Conservation (phyloP, 2,797 vertebrate species). For the Centropyge bicolor region DNA sequence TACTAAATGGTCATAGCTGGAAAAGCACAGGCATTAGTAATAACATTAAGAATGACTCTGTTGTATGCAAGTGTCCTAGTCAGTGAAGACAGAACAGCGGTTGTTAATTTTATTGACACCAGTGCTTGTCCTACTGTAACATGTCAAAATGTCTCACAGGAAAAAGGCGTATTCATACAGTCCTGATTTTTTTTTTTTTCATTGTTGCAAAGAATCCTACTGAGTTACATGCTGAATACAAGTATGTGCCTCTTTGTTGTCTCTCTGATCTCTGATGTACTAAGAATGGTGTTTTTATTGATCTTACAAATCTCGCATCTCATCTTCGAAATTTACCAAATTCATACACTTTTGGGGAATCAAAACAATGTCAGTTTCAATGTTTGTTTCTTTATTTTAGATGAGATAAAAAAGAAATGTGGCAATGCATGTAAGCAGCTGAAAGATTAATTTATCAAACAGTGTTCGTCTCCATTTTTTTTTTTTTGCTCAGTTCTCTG, state of each 20-base stretch:
- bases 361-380: slow-evolving; percentile 14
- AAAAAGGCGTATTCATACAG: not conserved
- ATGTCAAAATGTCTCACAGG: not conserved
- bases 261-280: not conserved
- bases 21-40: not conserved
- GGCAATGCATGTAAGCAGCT: slow-evolving; percentile 27
- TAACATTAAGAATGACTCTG: not conserved
- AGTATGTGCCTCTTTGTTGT: not conserved
- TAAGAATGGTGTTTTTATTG: slow-evolving; percentile 1
- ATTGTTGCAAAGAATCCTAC: not conserved
- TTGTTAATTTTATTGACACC: not conserved
- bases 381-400: slow-evolving; percentile 48
- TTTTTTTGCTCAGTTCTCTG: slow-evolving; percentile 23
- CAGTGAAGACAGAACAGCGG: not conserved
- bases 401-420: slow-evolving; percentile 22
- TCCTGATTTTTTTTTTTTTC: not conserved
- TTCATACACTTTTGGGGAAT: slow-evolving; percentile 9
- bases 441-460: slow-evolving; percentile 45
- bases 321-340: not conserved
- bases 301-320: not conserved
- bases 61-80: not conserved
- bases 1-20: not conserved
- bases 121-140: not conserved
- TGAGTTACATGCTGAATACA: not conserved
- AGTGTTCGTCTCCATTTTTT: slow-evolving; percentile 52